Percentiles rank a stretch among this genome's conserved stretches.
Evolutionary conservation across 2,888 invertebrate genomes (phyloP).

Genomic region (Sipha maydis): DNA sequence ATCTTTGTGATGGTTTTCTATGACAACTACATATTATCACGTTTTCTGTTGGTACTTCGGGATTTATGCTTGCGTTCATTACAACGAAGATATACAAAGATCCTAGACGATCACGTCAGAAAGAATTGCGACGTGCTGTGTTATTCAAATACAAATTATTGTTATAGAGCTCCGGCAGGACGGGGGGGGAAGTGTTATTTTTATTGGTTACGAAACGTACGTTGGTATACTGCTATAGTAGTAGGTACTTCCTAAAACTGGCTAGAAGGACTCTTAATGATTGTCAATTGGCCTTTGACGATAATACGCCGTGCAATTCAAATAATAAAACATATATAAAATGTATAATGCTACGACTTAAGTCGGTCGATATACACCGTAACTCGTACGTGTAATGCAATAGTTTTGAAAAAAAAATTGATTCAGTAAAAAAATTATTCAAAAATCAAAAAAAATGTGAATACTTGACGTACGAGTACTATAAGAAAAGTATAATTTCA

Average conservation of each 20-base stretch:
- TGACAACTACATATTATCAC: too few relatives aligned
- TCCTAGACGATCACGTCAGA: too few relatives aligned
- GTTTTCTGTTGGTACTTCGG: too few relatives aligned
- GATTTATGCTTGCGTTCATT: too few relatives aligned
- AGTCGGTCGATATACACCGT: background rate
- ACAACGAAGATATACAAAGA: too few relatives aligned
- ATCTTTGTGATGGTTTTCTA: too few relatives aligned
- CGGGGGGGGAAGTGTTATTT: background rate
- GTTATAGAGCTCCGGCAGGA: background rate
- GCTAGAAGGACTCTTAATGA: constrained; percentile 7
- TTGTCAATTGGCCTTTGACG: constrained; percentile 31
- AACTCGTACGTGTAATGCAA: background rate
- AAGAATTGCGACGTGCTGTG: background rate
- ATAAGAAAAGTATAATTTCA: too few relatives aligned
- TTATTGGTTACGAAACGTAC: background rate
- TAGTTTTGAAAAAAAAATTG: background rate
- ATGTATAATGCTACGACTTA: background rate
- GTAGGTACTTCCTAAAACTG: background rate
- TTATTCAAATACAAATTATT: too few relatives aligned
- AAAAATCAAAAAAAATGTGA: constrained; percentile 8
- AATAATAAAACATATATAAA: background rate
- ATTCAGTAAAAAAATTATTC: background rate
- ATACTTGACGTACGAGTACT: background rate
- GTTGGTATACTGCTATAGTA: background rate
- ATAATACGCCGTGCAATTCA: background rate